phyloP scores from a whole-genome alignment of 2,797 vertebrate genomes.

The Melanotaenia maccullochi region DNA sequence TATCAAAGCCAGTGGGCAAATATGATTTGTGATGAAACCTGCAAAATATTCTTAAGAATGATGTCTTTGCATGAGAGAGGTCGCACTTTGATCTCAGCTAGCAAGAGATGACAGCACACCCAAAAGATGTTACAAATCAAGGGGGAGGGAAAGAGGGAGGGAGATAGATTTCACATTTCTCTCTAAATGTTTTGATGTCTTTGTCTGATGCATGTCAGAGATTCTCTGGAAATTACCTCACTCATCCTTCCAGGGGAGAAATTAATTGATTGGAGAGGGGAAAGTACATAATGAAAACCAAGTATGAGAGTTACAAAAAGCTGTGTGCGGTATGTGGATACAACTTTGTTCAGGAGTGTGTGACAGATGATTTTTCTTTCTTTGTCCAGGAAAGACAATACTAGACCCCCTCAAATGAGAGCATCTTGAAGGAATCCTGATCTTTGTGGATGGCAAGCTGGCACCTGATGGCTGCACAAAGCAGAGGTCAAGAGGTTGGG shows the following conservation, averaged over 20 bases:
- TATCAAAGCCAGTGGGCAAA: conserved; percentile 55
- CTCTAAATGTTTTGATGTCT: conserved; percentile 51
- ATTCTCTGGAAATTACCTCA: conserved; percentile 26
- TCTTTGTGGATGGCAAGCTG: conserved; percentile 63
- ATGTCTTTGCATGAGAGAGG: conserved; percentile 39
- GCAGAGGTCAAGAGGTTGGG: conserved; percentile 60
- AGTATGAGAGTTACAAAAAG: not conserved
- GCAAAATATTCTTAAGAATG: conserved; percentile 34
- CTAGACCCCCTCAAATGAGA: conserved; percentile 45
- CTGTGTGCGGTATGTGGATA: not conserved
- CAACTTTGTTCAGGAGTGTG: not conserved
- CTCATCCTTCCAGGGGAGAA: conserved; percentile 13
- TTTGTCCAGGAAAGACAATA: conserved; percentile 57
- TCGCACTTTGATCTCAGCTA: conserved; percentile 53
- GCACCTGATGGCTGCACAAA: conserved; percentile 76
- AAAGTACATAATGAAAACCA: conserved; percentile 21
- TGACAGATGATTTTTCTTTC: conserved; percentile 37
- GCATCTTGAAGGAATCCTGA: conserved; percentile 62
- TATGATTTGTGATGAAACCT: conserved; percentile 46
- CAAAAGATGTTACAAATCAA: conserved; percentile 54
- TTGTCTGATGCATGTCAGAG: conserved; percentile 40
- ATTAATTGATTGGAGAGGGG: not conserved
- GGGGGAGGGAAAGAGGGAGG: conserved; percentile 31
- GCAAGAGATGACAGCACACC: conserved; percentile 37
- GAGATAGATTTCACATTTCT: conserved; percentile 36